phyloP scores from a whole-genome alignment of 2,113 vertebrate species.

The Chionomys nivalis region DNA sequence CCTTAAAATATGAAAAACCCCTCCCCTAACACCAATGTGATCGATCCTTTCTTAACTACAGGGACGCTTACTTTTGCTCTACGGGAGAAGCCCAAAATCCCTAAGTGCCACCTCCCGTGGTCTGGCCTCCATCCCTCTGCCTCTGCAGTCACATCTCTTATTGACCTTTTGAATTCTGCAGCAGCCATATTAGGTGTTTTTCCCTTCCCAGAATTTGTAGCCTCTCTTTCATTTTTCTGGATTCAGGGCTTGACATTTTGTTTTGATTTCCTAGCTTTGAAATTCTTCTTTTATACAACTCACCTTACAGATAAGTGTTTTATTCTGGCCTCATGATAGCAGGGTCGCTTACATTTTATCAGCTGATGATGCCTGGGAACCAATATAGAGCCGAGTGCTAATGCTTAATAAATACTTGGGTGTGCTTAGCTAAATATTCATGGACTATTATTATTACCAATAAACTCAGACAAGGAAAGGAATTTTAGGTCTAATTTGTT shows the following conservation, averaged over 20 bases:
- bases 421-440: background rate
- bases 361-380: background rate
- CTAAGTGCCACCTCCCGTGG: background rate
- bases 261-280: conserved; percentile 26
- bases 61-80: background rate
- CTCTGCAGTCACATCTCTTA: background rate
- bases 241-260: background rate
- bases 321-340: background rate
- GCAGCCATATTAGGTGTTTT: background rate
- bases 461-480: background rate
- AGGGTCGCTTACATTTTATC: background rate
- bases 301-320: background rate
- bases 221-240: background rate
- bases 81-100: background rate
- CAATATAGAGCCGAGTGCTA: background rate
- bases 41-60: background rate
- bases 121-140: too few species aligned
- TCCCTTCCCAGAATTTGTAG: background rate
- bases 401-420: background rate
- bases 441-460: background rate
- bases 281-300: background rate
- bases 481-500: conserved; percentile 50
- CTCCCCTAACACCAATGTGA: too few species aligned
- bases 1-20: background rate
- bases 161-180: background rate